Evolutionary conservation across 2,888 invertebrate species (phyloP).

Genomic region (Cactoblastis cactorum): DNA sequence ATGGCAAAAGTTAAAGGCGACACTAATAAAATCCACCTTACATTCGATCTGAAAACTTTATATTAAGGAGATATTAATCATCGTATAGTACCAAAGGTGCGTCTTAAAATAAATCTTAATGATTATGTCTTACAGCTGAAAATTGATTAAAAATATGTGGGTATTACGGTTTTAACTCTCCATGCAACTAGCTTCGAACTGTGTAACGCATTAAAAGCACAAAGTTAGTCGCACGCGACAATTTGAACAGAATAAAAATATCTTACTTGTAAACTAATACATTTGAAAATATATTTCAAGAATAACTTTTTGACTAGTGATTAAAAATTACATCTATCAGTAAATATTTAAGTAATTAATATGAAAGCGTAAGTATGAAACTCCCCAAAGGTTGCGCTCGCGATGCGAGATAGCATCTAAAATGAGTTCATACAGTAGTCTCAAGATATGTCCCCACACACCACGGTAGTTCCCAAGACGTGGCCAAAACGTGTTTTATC

Average conservation of each 20-base stretch:
- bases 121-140: constrained; percentile 32
- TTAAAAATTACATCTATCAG: constrained; percentile 62
- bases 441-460: no score
- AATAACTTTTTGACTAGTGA: constrained; percentile 72
- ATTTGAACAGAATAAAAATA: constrained; percentile 29
- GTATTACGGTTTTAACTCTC: neutral
- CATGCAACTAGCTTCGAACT: constrained; percentile 23
- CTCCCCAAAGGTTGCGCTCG: constrained; percentile 24
- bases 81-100: constrained; percentile 44
- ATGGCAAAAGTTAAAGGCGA: neutral
- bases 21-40: constrained; percentile 1
- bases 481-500: no score
- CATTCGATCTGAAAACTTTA: neutral
- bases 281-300: constrained; percentile 49
- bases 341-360: constrained; percentile 57
- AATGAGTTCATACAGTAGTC: constrained; percentile 21
- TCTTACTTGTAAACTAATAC: constrained; percentile 43
- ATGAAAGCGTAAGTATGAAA: constrained; percentile 49
- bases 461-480: no score
- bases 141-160: constrained; percentile 34
- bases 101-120: constrained; percentile 28
- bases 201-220: constrained; percentile 2
- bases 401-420: constrained; percentile 23
- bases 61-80: neutral
- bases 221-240: constrained; percentile 17